Evolutionary conservation across 1,140 invertebrate genomes (phyloP).

Genomic region (Mylabris phalerata): DNA sequence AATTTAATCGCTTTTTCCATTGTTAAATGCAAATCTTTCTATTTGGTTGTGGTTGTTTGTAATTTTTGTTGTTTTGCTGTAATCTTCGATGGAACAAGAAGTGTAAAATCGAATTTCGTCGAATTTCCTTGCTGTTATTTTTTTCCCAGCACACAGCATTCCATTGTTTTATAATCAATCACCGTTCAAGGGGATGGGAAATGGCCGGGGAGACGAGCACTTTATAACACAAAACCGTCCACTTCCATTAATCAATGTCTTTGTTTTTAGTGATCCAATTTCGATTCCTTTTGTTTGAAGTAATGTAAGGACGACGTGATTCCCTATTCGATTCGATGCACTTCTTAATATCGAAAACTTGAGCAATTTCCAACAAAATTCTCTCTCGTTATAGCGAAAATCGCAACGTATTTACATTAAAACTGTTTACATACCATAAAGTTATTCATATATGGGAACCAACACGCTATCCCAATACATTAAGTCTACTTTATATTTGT

Average conservation of each 20-base stretch:
- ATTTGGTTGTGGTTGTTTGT: neutral
- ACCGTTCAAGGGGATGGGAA: constrained; percentile 1
- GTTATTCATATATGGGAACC: too few relatives aligned
- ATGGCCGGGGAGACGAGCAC: constrained; percentile 14
- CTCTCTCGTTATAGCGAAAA: too few relatives aligned
- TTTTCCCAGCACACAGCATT: neutral
- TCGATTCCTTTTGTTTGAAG: constrained; percentile 28
- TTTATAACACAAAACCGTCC: constrained; percentile 25
- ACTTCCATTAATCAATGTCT: constrained; percentile 30
- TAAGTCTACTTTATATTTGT: too few relatives aligned
- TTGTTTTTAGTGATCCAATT: constrained; percentile 31
- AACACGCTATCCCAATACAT: too few relatives aligned
- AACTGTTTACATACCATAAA: too few relatives aligned
- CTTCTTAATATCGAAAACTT: constrained; percentile 19
- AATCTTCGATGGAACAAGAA: too few relatives aligned
- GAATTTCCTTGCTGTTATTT: too few relatives aligned
- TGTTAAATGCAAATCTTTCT: too few relatives aligned
- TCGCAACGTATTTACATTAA: too few relatives aligned
- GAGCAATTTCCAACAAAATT: neutral
- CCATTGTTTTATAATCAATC: constrained; percentile 27
- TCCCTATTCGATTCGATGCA: constrained; percentile 23
- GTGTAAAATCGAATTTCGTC: too few relatives aligned
- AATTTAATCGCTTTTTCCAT: too few relatives aligned
- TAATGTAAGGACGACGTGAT: constrained; percentile 28
- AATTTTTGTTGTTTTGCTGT: too few relatives aligned